Base-by-base conservation (phyloP, 1,140 invertebrate species). In the Laupala kohalensis region DNA sequence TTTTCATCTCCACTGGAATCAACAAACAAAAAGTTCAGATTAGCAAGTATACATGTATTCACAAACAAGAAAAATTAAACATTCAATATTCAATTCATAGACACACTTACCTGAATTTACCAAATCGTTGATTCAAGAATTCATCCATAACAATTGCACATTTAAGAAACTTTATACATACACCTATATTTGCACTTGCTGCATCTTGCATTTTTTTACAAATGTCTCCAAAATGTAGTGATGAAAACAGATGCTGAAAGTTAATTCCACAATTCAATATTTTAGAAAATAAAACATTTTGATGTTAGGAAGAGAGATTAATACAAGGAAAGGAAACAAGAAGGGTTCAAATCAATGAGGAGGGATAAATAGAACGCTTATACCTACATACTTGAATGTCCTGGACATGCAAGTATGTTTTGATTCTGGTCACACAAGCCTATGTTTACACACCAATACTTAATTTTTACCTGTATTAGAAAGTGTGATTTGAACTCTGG, bases 81-180 rank as follows among this genome's bases (percentile, higher is more conserved):
- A 25, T 29, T 37, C 15, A 30, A 28, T 23, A 68, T 70, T 71
- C 67, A 74, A 69, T 70, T 62, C 63, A 37, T 25, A 12, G 37
- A 24, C 12, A 53, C 24, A 70, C 63, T 79, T 80, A 93, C 92
- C 92, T 93, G 80, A 89, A 96, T 80, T 95, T 94, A 72, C 97
- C 97, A 77, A 99, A 89, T 78, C 94, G 84, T 78, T 95, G 88
- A 75, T 86, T 84, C 75, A 90, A 84, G 82, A 95, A 97, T 77
- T 96, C 90, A 73, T 96, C 90, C 72, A 92, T 81, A 2, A 89
- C 91, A 65, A 97, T 92, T 74, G 89, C 88, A 64, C 92, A 89
- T 75, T 91, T 92, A 71, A 92, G 83, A 71, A 95, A 87, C 83
- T 92, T 91, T 70, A 98, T 90, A 71, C 85, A 86, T 53, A 96